A percentile compares a stretch with the other conserved stretches of the same genome.
Evolutionary conservation across 2,888 invertebrate genomes (phyloP).

Genomic region (Drosophila ezoana): DNA sequence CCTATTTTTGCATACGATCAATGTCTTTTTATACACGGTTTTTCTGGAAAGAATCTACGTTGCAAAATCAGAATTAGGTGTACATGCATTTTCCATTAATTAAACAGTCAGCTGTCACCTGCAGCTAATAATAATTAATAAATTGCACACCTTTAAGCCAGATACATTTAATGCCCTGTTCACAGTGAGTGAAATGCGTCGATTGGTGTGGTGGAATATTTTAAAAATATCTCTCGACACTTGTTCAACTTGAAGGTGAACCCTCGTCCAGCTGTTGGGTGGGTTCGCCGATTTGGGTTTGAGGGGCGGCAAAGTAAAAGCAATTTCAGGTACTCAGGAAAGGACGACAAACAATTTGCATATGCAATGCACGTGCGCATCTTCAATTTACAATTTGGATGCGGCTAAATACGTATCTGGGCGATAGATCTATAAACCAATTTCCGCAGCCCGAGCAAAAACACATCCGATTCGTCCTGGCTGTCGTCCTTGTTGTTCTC

Average conservation of each 20-base stretch:
- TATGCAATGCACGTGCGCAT: constrained; percentile 76
- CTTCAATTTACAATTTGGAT: constrained; percentile 73
- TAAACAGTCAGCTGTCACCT: no score
- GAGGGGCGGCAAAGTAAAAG: constrained; percentile 43
- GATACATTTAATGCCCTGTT: no score
- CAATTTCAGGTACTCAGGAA: constrained; percentile 68
- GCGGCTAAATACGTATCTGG: constrained; percentile 65
- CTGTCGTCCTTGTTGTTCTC: neutral
- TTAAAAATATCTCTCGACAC: neutral
- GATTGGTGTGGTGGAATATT: no score
- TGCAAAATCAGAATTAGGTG: no score
- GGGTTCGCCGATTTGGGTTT: neutral
- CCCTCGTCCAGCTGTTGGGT: constrained; percentile 43
- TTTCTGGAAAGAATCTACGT: no score
- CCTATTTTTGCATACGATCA: no score
- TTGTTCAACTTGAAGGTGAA: neutral
- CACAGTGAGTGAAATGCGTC: no score
- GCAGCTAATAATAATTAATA: no score
- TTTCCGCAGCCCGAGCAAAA: constrained; percentile 60
- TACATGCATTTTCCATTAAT: no score
- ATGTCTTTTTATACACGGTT: no score
- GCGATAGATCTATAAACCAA: constrained; percentile 72
- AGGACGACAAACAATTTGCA: constrained; percentile 63
- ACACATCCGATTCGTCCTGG: constrained; percentile 46
- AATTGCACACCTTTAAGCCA: no score